Base-by-base conservation (phyloP, 2,888 invertebrate genomes). In the Danaus chrysippus region DNA sequence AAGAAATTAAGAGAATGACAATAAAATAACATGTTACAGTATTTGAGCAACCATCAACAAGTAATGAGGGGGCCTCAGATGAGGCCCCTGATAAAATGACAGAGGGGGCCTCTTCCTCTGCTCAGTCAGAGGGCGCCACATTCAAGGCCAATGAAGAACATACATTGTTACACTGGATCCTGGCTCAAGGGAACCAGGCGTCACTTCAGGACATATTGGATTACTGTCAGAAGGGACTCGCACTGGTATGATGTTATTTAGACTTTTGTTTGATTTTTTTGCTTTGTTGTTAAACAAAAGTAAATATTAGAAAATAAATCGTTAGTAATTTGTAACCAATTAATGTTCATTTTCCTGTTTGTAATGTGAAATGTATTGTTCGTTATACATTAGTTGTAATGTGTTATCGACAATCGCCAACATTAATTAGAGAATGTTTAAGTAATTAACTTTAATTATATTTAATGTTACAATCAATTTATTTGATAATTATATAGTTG, bases 111-210 rank as follows among this genome's bases (percentile, higher is more conserved):
- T 17, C 17, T 15, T 49, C 49, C 0, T 49, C 49, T 10, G 49
- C 17, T 10, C 49, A 82, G 53, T 82, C 82, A 0, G 87, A 87
- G 49, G 86, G 82, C 0, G 83, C 83, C 58, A 78, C 76, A 0
- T 89, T 86, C 64, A 82, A 86, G 58, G 81, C 76, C 64, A 84
- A 83, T 67, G 89, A 91, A 13, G 91, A 92, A 10, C 85, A 93
- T 1, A 95, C 95, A 34, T 83, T 98, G 44, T 88, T 96, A 63
- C 95, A 97, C 71, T 98, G 97, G 97, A 97, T 98, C 62, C 93
- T 95, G 34, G 94, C 96, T 5, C 95, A 95, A 75, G 97, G 97
- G 72, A 95, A 95, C 75, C 94, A 95, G 72, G 94, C 93, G 58
- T 94, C 94, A 46, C 83, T 98, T 67, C 94, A 95, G 68, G 93